phyloP scores from a whole-genome alignment of 2,888 invertebrate genomes.

The Nymphalis polychloros region DNA sequence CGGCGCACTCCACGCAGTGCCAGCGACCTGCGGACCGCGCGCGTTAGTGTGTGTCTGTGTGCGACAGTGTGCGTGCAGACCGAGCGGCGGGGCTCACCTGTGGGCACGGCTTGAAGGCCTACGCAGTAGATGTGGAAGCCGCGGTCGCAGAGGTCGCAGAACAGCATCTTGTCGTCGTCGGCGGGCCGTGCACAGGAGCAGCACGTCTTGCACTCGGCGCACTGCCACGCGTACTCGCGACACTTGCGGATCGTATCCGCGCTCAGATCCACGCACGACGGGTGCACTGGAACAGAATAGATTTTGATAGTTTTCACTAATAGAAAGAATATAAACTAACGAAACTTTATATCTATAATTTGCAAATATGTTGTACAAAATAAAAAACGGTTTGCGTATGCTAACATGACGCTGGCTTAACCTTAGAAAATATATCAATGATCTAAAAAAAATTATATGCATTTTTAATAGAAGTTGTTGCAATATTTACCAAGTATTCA shows the following conservation, averaged over 20 bases:
- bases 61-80: too few relatives aligned
- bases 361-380: too few relatives aligned
- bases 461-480: too few relatives aligned
- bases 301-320: too few relatives aligned
- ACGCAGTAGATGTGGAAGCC: conserved; percentile 97
- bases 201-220: conserved; percentile 96
- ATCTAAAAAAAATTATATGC: too few relatives aligned
- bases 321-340: too few relatives aligned
- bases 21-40: conserved; percentile 83
- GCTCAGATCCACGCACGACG: conserved; percentile 92
- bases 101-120: conserved; percentile 89
- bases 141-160: conserved; percentile 96
- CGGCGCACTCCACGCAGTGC: conserved; percentile 92
- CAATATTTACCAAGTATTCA: too few relatives aligned
- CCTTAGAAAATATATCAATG: too few relatives aligned
- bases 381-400: too few relatives aligned
- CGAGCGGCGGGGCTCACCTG: conserved; percentile 76
- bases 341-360: too few relatives aligned
- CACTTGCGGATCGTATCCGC: conserved; percentile 91
- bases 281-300: conserved; percentile 89
- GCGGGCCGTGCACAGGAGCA: conserved; percentile 90
- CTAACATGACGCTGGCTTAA: too few relatives aligned
- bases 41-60: not conserved
- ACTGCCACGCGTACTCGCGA: conserved; percentile 95
- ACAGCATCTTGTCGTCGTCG: conserved; percentile 95